Base-by-base conservation (phyloP, 2,888 invertebrate genomes). In the Anthoptus insignis region DNA sequence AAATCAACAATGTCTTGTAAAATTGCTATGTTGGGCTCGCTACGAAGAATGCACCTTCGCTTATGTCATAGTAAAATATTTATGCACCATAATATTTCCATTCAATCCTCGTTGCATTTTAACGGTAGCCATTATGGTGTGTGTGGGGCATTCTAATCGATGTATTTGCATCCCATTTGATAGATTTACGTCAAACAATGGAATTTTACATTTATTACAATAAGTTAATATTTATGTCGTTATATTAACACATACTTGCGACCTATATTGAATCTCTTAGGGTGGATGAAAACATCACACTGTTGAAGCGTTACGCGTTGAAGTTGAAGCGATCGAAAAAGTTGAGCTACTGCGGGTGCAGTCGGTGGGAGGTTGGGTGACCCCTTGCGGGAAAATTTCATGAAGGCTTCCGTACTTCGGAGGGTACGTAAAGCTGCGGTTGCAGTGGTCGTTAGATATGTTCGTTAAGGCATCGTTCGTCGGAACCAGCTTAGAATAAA, bases 21-120 rank as follows among this genome's bases (percentile, higher is more conserved):
- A 61, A 56, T 61, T 54, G 32, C 61, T 27, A 53, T 47, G 53
- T 45, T 32, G 19, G 24, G n/a, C n/a, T 34, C 49, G 32, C 22
- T 14, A 21, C 49, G 32, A 63, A 29, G 56, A 63, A 63, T 63
- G 63, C 63, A 39, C 56, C 56, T 56, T 63, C 39, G 45, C 63
- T 56, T 56, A 63, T 29, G 63, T 63, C 56, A 56, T 63, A 63
- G 37, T 63, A 56, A 63, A 63, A 63, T 63, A 49, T 63, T 63
- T 64, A 64, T 64, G 57, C 57, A 22, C 49, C 64, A 50, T 64
- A 39, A 64, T 64, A 64, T 64, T 64, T 64, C 64, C 64, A 64
- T 64, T 64, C 63, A 64, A 64, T 64, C 29, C 56, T 50, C 63
- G 57, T 64, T 64, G 63, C 57, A 64, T 57, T 57, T 56, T 64